These are phyloP conservation scores for Paratrypauchen microcephalus DNA, from an alignment of 2,797 vertebrate genomes.

Conservation along the genomic window DNA sequence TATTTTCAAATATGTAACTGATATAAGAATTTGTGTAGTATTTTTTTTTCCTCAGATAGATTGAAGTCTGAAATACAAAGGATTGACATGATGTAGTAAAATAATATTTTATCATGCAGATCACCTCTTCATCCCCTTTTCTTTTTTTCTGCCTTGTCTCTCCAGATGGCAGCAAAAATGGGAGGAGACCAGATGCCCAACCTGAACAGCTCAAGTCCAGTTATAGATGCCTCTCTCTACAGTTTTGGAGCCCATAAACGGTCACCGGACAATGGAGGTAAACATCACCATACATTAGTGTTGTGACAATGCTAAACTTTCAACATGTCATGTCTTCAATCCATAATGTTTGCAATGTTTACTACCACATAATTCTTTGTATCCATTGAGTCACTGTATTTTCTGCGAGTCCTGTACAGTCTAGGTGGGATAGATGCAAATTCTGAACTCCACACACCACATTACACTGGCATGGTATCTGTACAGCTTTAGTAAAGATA, in stretches of 20 bases:
- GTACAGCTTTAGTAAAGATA: no score
- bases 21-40: slow-evolving; percentile 19
- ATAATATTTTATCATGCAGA: not conserved
- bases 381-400: no score
- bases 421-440: no score
- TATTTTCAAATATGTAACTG: slow-evolving; percentile 17
- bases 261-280: slow-evolving; percentile 94
- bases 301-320: not conserved
- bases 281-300: slow-evolving; percentile 38
- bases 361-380: no score
- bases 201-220: slow-evolving; percentile 91
- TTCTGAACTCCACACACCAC: no score
- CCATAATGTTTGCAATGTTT: no score
- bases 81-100: not conserved
- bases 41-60: not conserved
- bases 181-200: slow-evolving; percentile 91
- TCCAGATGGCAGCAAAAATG: slow-evolving; percentile 97
- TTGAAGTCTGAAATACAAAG: not conserved
- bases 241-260: slow-evolving; percentile 92
- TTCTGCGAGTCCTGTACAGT: no score
- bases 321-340: no score
- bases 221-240: slow-evolving; percentile 90
- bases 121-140: slow-evolving; percentile 11
- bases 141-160: slow-evolving; percentile 14
- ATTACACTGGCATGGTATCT: no score